Percentiles rank a stretch among this genome's conserved stretches.
phyloP scores from a whole-genome alignment of 2,113 vertebrate genomes.

The Strix uralensis region DNA sequence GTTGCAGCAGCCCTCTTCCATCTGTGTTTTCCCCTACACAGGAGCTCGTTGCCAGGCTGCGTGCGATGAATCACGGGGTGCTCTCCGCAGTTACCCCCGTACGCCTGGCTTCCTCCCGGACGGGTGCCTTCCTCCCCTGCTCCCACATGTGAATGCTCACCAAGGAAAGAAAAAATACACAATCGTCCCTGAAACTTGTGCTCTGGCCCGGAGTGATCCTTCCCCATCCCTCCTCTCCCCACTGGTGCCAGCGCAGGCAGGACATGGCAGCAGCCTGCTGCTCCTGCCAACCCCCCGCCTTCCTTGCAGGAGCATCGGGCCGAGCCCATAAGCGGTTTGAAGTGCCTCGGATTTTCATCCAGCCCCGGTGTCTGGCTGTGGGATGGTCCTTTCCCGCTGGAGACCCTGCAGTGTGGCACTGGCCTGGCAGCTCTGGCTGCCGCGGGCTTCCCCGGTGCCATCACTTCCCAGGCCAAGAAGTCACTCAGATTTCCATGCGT shows the following conservation, averaged over 20 bases:
- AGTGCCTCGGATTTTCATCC: fast-evolving
- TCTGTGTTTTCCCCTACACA: not conserved
- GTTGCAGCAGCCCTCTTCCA: not conserved
- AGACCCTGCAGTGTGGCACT: fast-evolving
- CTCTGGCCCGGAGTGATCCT: not conserved
- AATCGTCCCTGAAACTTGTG: not conserved
- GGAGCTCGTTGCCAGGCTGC: constrained; percentile 39
- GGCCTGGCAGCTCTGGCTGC: not conserved
- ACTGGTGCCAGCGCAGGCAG: not conserved
- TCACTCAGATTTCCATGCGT: not conserved
- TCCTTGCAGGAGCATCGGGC: not conserved
- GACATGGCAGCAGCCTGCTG: not conserved
- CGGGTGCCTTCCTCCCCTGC: not conserved
- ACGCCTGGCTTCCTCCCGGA: not conserved
- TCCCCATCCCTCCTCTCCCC: not conserved
- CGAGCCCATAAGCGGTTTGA: fast-evolving
- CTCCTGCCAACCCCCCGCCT: not conserved
- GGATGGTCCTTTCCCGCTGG: fast-evolving
- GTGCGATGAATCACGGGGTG: not conserved
- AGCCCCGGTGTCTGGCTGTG: not conserved
- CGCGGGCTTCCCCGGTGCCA: fast-evolving
- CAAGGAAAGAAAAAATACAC: not conserved
- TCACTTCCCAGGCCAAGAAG: not conserved
- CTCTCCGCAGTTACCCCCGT: not conserved
- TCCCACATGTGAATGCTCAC: fast-evolving